Base-by-base conservation (phyloP, 2,113 vertebrate genomes). In the Polypterus senegalus region DNA sequence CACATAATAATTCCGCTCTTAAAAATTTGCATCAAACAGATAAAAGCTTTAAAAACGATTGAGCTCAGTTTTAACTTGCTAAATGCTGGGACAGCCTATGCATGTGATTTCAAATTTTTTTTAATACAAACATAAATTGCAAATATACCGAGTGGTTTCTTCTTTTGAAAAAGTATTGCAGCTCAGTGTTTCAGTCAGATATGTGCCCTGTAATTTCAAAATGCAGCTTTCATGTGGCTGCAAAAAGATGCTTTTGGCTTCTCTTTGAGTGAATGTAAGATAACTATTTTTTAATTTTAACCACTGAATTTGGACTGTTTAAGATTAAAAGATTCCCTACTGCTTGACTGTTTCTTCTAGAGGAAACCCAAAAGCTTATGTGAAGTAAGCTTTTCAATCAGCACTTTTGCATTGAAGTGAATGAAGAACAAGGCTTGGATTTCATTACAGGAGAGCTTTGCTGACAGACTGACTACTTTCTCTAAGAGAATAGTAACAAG, bases 311-410 rank as follows among this genome's bases (percentile, higher is more conserved):
- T 7, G 9, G 6, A 9, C 49, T 51, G 6, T 6, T 51, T 51
- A 51, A 27, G 49, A 51, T 6, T 51, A 6, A 51, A 51, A 51
- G 49, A 51, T 9, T 51, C 49, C 49, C 49, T 9, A 51, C 49
- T 51, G 49, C 27, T 54, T 45, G 59, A 68, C 57, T 57, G 67
- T 63, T 71, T 62, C 58, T 70, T 73, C 62, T 65, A 10, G 49
- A 75, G 63, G 44, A 77, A 70, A 57, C 7, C n/a, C 60, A 11
- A 74, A 68, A 71, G 60, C 66, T 62, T 70, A 65, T 49, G 67
- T 44, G 8, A 62, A 75, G 67, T 72, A 72, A 68, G 58, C 54
- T 66, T 76, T 69, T 77, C 72, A 73, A 9, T 76, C 77, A 81
- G 66, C 74, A 71, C 64, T 69, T 77, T 67, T 49, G 6, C 58